Evolutionary conservation across 2,113 vertebrate species (phyloP).

Genomic region (Entosphenus tridentatus): DNA sequence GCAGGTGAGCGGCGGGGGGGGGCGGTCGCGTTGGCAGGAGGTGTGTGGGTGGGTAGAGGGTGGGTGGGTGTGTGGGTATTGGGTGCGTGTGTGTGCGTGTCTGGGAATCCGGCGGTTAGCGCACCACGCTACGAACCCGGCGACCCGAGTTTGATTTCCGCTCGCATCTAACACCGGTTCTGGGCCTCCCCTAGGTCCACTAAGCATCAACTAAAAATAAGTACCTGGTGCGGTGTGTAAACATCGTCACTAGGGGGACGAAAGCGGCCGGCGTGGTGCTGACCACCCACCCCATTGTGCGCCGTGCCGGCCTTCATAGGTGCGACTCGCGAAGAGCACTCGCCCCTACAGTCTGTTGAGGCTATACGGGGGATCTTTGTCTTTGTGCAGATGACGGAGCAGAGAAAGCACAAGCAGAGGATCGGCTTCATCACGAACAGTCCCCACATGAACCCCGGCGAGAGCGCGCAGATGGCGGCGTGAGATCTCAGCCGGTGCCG

Average conservation of each 20-base stretch:
- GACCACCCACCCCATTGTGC: no score
- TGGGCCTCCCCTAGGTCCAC: no score
- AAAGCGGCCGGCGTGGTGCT: no score
- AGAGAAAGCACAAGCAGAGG: conserved; percentile 74
- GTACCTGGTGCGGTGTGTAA: no score
- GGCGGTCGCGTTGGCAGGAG: not conserved
- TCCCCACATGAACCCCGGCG: no score
- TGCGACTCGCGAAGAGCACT: no score
- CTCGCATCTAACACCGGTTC: no score
- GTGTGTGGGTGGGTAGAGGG: not conserved
- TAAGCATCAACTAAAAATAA: no score
- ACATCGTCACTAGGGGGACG: no score
- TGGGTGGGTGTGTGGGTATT: not conserved
- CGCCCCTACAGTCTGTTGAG: not conserved
- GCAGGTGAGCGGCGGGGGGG: conserved; percentile 32
- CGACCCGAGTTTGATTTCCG: not conserved
- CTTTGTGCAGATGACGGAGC: conserved; percentile 65
- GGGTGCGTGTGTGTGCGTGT: not conserved
- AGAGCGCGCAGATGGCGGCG: no score
- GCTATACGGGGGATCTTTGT: not conserved
- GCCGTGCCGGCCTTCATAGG: no score
- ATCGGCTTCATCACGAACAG: conserved; percentile 47
- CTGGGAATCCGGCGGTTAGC: not conserved
- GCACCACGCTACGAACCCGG: not conserved
- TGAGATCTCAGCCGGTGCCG: no score